These are phyloP conservation scores for Diarsia brunnea DNA, from an alignment of 2,888 invertebrate species.

Conservation along the genomic window DNA sequence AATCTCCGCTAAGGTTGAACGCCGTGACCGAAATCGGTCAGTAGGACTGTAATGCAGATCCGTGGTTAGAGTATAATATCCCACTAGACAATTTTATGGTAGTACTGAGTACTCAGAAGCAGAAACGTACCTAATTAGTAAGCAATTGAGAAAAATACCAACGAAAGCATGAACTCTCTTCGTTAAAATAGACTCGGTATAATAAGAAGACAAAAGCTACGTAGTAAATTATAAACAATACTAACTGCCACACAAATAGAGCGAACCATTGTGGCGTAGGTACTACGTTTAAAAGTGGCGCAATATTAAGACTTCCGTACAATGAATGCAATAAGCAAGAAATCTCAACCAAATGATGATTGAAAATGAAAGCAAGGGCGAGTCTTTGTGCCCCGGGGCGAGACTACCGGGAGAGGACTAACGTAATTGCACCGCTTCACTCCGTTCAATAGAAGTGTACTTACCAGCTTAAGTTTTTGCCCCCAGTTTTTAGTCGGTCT, in stretches of 20 bases:
- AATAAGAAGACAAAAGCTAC: slow-evolving; percentile 12
- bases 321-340: slow-evolving; percentile 68
- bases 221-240: slow-evolving; percentile 1
- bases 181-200: neutral
- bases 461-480: slow-evolving; percentile 70
- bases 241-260: slow-evolving; percentile 32
- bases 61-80: neutral
- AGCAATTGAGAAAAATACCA: neutral
- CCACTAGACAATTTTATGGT: neutral
- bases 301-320: slow-evolving; percentile 57
- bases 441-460: slow-evolving; percentile 68
- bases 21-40: no score
- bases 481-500: slow-evolving; percentile 63
- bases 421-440: slow-evolving; percentile 73
- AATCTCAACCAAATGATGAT: slow-evolving; percentile 69
- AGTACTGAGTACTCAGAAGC: neutral
- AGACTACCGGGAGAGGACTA: slow-evolving; percentile 64
- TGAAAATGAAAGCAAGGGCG: slow-evolving; percentile 71
- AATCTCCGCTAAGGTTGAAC: no score
- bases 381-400: slow-evolving; percentile 66
- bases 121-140: neutral
- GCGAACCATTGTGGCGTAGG: slow-evolving; percentile 23
- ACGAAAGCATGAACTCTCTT: neutral
- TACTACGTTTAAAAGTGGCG: slow-evolving; percentile 43
- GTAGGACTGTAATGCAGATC: neutral